These are phyloP conservation scores for Nebria salina DNA, from an alignment of 2,888 invertebrate species.

Conservation along the genomic window DNA sequence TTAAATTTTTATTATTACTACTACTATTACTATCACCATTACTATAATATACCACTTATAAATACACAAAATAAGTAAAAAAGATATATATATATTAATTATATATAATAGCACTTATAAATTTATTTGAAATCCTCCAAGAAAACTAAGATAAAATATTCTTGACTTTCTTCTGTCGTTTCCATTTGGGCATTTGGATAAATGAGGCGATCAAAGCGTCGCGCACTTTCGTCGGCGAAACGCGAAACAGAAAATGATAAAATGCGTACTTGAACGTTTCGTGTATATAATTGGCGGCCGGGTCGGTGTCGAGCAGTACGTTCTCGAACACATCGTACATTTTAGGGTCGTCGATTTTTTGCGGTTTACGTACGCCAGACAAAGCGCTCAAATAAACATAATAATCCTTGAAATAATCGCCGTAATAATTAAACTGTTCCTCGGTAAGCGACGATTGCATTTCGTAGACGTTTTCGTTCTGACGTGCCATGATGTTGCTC, in stretches of 20 bases:
- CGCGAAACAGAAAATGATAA: constrained; percentile 73
- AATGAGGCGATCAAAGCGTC: constrained; percentile 73
- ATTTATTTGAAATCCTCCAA: background rate
- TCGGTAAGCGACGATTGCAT: constrained; percentile 73
- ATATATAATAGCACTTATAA: background rate
- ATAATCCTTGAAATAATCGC: constrained; percentile 72
- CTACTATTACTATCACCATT: too few species aligned
- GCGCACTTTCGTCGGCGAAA: constrained; percentile 68
- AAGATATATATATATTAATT: background rate
- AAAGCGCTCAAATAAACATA: constrained; percentile 68
- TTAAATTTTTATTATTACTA: too few species aligned
- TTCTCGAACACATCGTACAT: constrained; percentile 72
- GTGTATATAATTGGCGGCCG: constrained; percentile 72
- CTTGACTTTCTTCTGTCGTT: constrained; percentile 16
- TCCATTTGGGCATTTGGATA: constrained; percentile 70
- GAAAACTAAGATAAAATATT: constrained; percentile 6
- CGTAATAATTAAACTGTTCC: constrained; percentile 73
- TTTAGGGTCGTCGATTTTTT: constrained; percentile 65
- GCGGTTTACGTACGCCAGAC: constrained; percentile 63
- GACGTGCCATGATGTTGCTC: constrained; percentile 75
- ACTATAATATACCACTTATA: too few species aligned
- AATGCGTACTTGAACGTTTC: constrained; percentile 74
- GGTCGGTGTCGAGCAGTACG: constrained; percentile 70
- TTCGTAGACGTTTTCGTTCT: constrained; percentile 68
- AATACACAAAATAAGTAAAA: background rate